Evolutionary conservation across 1,140 invertebrate species (phyloP), one percentile per base, ranked within the genome.

Genomic region (Drosophila bifasciata): DNA sequence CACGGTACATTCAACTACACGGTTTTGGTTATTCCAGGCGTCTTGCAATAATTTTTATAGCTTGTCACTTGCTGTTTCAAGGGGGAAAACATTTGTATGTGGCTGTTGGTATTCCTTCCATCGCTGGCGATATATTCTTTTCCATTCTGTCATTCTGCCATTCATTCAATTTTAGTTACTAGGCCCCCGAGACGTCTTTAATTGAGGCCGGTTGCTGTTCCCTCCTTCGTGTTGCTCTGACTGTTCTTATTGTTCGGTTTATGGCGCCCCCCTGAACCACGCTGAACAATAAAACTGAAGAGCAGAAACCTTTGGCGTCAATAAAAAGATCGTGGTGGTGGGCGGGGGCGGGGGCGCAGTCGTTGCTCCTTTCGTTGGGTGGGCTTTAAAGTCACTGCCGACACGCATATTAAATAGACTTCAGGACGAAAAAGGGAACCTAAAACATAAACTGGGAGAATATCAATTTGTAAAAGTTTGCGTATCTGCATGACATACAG

Each of bases 401-500:
- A 52, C 66, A 77, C 75, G 74, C 74, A 77, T 77, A 70, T 71
- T 76, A 77, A 77, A 71, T 52, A 77, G 64, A 41, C 48, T 69
- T 41, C n/a, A 9, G 8, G 40, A 53, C 43, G 40, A 49, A 78
- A 74, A 49, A 53, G 48, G 59, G 56, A 74, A 51, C 58, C 72
- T 56, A 41, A 76, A 63, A 45, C 56, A 64, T 52, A 23, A 63
- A 50, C 46, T 69, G 63, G 70, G 77, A 43, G 74, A 86, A 88
- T 36, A 36, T 86, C 83, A 86, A 86, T 86, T 86, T 86, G 81
- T 86, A 88, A 86, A 88, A 86, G 81, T 86, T 86, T 74, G 81
- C 81, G 83, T 86, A 88, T 86, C 83, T 81, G 74, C 74, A 86
- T 44, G 46, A 45, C 64, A 64, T 62, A 44, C 67, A 61, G 51